Percentiles rank a stretch among this genome's conserved stretches.
Conservation (phyloP, 2,888 invertebrate genomes). For the Tetragonula carbonaria region DNA sequence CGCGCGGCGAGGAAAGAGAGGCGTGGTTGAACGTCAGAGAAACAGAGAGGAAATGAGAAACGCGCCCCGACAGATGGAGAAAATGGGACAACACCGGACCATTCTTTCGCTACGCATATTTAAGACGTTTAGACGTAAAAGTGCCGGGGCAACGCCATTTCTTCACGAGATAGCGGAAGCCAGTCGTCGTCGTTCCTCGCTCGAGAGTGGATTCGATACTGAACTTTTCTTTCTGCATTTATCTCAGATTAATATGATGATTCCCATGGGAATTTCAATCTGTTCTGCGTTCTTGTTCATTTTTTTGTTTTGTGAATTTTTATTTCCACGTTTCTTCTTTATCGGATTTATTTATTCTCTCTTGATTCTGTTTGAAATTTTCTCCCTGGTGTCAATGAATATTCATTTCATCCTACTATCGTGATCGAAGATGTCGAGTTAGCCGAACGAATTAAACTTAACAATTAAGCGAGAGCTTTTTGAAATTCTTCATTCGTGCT, state of each 20-base stretch:
- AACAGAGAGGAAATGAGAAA: constrained; percentile 19
- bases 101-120: constrained; percentile 24
- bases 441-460: too few species aligned
- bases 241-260: not conserved
- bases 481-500: too few species aligned
- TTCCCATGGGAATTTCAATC: not conserved
- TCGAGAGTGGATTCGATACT: too few species aligned
- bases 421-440: too few species aligned
- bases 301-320: not conserved
- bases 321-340: too few species aligned
- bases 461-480: too few species aligned
- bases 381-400: too few species aligned
- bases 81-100: constrained; percentile 4
- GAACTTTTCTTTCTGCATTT: not conserved
- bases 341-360: too few species aligned
- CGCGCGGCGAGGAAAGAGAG: constrained; percentile 2
- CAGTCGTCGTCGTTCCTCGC: not conserved
- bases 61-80: constrained; percentile 21
- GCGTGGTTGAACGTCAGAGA: constrained; percentile 1
- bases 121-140: constrained; percentile 27
- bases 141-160: not conserved
- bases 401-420: too few species aligned
- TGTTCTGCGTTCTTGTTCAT: not conserved
- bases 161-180: not conserved
- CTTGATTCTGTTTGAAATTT: too few species aligned